Conservation (phyloP, 2,113 vertebrate species). For the Phaetusa simplex region DNA sequence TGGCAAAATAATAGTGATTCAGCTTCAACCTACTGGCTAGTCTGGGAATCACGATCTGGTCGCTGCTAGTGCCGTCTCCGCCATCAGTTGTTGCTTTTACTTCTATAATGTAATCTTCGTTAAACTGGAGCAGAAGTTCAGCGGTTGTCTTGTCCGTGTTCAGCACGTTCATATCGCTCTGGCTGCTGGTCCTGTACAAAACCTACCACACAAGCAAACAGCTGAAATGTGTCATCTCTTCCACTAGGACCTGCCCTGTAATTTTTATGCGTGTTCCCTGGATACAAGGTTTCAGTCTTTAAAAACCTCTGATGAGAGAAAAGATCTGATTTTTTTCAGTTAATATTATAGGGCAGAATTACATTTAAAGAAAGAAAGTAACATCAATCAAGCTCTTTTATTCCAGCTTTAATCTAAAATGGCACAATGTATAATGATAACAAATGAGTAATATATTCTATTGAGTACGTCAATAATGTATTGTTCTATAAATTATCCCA, state of each 20-base stretch:
- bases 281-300: neutral
- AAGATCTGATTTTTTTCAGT: neutral
- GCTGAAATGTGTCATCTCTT: neutral
- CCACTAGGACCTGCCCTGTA: neutral
- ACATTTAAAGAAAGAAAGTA: neutral
- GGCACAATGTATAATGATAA: neutral
- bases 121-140: constrained; percentile 81
- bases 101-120: constrained; percentile 89
- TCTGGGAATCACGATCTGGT: constrained; percentile 90
- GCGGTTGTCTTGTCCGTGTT: constrained; percentile 80
- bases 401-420: neutral
- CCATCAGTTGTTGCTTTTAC: constrained; percentile 86
- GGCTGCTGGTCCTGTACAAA: constrained; percentile 82
- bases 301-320: rapidly evolving
- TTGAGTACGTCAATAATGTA: neutral
- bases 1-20: neutral
- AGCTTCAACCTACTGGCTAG: constrained; percentile 73
- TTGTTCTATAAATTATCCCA: neutral
- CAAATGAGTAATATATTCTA: neutral
- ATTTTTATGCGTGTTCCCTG: neutral
- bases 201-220: constrained; percentile 72
- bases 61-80: constrained; percentile 87
- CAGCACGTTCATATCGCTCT: constrained; percentile 73
- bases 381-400: neutral
- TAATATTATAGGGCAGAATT: neutral